Base-by-base conservation (phyloP, 2,113 vertebrate species). In the Tachuris rubrigastra region DNA sequence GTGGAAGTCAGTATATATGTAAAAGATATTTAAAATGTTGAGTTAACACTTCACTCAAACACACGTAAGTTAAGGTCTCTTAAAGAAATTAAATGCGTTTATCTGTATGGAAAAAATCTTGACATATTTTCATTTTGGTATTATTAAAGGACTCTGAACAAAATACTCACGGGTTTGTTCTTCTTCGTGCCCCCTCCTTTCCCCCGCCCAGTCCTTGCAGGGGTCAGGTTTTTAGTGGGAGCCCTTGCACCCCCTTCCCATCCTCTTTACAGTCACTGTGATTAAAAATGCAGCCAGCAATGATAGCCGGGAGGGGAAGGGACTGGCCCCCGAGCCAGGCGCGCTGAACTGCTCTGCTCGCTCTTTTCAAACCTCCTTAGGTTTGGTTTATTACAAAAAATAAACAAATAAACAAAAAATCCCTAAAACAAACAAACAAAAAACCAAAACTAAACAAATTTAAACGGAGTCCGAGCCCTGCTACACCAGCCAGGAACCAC, bases 1-100 rank as follows among this genome's bases (percentile, higher is more conserved):
- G 99, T 99, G 99, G 99, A 99, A 99, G 98, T 99, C 98, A 98
- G 98, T 99, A 99, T 99, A 99, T 99, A 99, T 99, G 99, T 99
- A 99, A 98, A 99, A 99, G 98, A 99, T 99, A 99, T 99, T 99
- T 99, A 98, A 98, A 98, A 98, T 99, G 98, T 98, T 98, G 98
- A 99, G 98, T 99, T 99, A 98, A 98, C 98, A 98, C 98, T 99
- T 99, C 98, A 98, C 98, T 99, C 99, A 98, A 98, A 99, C 97
- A 98, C 96, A 96, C 97, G 97, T 98, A 98, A 98, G 97, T 98
- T 98, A 98, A 98, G 98, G 97, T 98, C 98, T 97, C 97, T 98
- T 98, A 98, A 98, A 98, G 98, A 99, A 99, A 98, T 99, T 99
- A 99, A 99, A 99, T 99, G 99, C 99, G 98, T 99, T 99, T 99